Evolutionary conservation across 2,797 vertebrate genomes (phyloP).

Genomic region (Allochrocebus solatus): DNA sequence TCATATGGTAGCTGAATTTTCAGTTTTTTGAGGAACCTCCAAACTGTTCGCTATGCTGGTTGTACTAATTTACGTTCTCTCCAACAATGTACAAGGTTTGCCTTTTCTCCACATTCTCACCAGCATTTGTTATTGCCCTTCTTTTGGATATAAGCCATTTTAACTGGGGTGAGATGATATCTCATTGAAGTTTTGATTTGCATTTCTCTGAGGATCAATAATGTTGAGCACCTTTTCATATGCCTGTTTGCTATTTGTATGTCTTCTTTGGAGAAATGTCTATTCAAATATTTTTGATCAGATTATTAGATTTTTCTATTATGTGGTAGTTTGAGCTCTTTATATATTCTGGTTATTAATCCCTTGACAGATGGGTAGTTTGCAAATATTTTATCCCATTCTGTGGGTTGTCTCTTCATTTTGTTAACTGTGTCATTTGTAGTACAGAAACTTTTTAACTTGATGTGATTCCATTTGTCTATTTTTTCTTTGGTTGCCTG

Average conservation of each 20-base stretch:
- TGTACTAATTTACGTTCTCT: background rate
- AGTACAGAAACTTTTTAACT: background rate
- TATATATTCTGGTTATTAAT: background rate
- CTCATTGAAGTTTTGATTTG: background rate
- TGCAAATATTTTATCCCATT: background rate
- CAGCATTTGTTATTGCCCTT: background rate
- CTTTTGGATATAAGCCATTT: background rate
- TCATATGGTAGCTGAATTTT: background rate
- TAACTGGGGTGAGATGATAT: background rate
- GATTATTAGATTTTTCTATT: background rate
- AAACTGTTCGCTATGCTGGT: background rate
- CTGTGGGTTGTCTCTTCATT: background rate
- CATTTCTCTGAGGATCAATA: background rate
- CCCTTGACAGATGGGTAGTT: background rate
- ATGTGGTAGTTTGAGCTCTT: background rate
- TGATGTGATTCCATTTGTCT: background rate
- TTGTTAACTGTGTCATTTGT: background rate
- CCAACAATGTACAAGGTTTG: background rate
- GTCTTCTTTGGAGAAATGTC: background rate
- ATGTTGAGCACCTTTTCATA: background rate
- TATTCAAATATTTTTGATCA: background rate
- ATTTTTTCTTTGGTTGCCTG: background rate
- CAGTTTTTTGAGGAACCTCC: background rate
- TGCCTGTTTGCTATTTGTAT: background rate
- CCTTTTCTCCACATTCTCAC: background rate